A percentile compares a stretch with the other conserved stretches of the same genome.
Conservation (phyloP, 2,797 vertebrate genomes). For the Esox lucius region DNA sequence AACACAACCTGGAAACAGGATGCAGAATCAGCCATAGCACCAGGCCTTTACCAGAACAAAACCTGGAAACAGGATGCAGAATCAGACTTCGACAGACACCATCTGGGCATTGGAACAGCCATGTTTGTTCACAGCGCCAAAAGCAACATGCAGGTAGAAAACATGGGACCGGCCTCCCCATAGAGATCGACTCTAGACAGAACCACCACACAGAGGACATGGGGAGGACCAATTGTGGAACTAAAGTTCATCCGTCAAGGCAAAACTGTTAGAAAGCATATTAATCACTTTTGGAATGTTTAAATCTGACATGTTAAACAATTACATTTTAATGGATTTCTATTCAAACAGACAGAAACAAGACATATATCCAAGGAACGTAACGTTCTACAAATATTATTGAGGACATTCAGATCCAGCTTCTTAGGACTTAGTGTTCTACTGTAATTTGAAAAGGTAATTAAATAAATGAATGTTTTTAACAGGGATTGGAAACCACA, state of each 20-base stretch:
- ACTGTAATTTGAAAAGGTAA: background rate
- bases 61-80: conserved; percentile 60
- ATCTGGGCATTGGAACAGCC: conserved; percentile 33
- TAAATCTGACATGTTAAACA: background rate
- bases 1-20: conserved; percentile 60
- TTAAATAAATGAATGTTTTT: background rate
- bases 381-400: background rate
- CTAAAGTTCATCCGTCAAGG: background rate
- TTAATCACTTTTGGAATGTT: background rate
- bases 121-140: background rate
- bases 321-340: background rate
- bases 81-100: conserved; percentile 48
- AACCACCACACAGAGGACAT: background rate
- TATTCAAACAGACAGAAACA: background rate
- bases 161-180: background rate
- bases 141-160: background rate
- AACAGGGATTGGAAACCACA: background rate
- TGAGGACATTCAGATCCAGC: background rate
- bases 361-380: background rate
- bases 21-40: conserved; percentile 35
- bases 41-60: conserved; percentile 42
- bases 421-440: background rate
- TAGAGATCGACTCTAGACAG: background rate
- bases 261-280: background rate
- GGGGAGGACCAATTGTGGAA: background rate